Percentiles rank a stretch among this genome's conserved stretches.
These are phyloP conservation scores for Atherix ibis DNA, from an alignment of 2,888 invertebrate genomes.

Conservation along the genomic window DNA sequence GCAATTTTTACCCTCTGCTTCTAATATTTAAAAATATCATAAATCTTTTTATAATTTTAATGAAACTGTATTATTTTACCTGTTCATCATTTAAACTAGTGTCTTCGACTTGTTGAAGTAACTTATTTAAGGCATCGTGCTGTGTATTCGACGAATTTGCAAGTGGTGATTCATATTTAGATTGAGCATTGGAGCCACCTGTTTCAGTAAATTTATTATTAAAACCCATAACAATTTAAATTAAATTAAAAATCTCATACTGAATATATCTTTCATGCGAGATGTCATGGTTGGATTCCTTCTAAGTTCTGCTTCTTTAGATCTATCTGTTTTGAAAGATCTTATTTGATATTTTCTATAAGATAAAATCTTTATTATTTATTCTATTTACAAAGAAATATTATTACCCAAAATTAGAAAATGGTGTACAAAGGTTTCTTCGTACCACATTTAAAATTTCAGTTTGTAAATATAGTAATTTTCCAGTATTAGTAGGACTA, in stretches of 20 bases:
- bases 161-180: background rate
- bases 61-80: constrained; percentile 6
- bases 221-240: no score
- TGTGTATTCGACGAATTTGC: constrained; percentile 1
- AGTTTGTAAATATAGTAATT: background rate
- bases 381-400: background rate
- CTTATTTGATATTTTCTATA: constrained; percentile 36
- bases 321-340: constrained; percentile 66
- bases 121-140: constrained; percentile 8
- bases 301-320: constrained; percentile 49
- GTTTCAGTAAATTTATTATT: no score
- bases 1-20: constrained; percentile 69
- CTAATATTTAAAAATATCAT: constrained; percentile 27
- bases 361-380: background rate
- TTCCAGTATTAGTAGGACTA: background rate
- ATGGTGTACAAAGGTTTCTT: constrained; percentile 1
- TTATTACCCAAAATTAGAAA: constrained; percentile 1
- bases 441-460: background rate
- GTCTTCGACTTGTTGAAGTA: constrained; percentile 10
- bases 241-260: no score
- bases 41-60: background rate
- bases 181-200: constrained; percentile 6
- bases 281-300: constrained; percentile 55
- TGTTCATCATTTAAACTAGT: constrained; percentile 7
- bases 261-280: constrained; percentile 43